Evolutionary conservation across 2,888 invertebrate species (phyloP).

Genomic region (Drepanosiphum platanoidis): DNA sequence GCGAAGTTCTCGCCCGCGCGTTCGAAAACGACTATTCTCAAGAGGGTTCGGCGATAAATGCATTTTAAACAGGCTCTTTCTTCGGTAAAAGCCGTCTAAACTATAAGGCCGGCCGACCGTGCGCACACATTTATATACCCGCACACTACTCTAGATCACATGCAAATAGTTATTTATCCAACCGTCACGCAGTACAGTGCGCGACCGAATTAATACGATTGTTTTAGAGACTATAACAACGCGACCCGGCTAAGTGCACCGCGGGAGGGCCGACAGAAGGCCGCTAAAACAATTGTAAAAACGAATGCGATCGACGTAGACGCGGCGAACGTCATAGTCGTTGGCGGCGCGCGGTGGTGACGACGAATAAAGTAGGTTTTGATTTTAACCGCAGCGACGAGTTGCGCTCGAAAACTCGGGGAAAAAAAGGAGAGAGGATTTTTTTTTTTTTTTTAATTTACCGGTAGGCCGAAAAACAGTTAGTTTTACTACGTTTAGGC

Average conservation of each 20-base stretch:
- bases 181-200: not conserved
- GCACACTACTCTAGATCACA: not conserved
- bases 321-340: too few species aligned
- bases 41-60: constrained; percentile 47
- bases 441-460: too few species aligned
- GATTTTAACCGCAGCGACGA: not conserved
- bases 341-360: too few species aligned
- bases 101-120: not conserved
- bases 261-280: too few species aligned
- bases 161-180: not conserved
- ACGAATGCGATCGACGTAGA: too few species aligned
- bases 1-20: constrained; percentile 31
- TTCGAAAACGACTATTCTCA: constrained; percentile 52
- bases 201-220: not conserved
- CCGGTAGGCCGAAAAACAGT: too few species aligned
- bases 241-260: not conserved
- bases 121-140: too few species aligned
- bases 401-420: too few species aligned
- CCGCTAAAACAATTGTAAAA: too few species aligned
- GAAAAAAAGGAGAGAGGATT: too few species aligned
- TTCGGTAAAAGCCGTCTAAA: constrained; percentile 23
- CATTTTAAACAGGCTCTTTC: constrained; percentile 51
- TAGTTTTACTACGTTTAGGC: too few species aligned
- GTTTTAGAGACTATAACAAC: not conserved
- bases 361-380: too few species aligned